Conservation (phyloP, 2,113 vertebrate species). For the Phrynosoma platyrhinos region DNA sequence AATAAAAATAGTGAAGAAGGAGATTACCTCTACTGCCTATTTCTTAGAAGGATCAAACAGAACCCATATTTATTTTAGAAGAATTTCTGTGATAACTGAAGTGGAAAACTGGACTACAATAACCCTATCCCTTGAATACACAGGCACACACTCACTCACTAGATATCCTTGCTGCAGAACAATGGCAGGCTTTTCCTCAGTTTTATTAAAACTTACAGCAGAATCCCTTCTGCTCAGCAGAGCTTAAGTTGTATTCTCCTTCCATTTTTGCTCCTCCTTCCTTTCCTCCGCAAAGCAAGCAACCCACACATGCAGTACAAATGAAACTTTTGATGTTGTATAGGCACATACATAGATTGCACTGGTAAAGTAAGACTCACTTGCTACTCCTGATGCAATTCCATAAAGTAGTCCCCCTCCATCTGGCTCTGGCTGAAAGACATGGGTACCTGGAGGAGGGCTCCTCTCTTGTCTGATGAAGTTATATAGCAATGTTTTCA, state of each 20-base stretch:
- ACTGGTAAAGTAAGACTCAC: constrained; percentile 77
- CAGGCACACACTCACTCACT: not conserved
- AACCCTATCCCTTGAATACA: not conserved
- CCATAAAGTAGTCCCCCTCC: constrained; percentile 93
- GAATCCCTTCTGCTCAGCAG: not conserved
- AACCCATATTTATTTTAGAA: not conserved
- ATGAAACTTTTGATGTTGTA: not conserved
- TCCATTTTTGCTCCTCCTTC: not conserved
- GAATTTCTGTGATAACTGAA: not conserved
- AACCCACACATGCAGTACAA: not conserved
- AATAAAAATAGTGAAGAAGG: not conserved
- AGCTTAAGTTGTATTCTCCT: not conserved
- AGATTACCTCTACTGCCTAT: not conserved
- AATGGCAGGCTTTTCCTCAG: not conserved
- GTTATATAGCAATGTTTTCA: constrained; percentile 97
- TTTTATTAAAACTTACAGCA: not conserved
- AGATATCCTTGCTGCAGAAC: not conserved
- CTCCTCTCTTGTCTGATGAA: constrained; percentile 98
- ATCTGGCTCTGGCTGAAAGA: constrained; percentile 88
- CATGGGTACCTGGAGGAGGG: constrained; percentile 86
- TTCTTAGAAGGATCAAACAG: not conserved
- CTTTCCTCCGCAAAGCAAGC: constrained; percentile 1
- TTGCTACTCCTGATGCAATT: constrained; percentile 95
- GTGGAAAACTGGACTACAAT: not conserved
- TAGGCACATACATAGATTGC: not conserved